A percentile compares a stretch with the other conserved stretches of the same genome.
Conservation (phyloP, 92 coral and sea anemone species). For the Porites divaricata region DNA sequence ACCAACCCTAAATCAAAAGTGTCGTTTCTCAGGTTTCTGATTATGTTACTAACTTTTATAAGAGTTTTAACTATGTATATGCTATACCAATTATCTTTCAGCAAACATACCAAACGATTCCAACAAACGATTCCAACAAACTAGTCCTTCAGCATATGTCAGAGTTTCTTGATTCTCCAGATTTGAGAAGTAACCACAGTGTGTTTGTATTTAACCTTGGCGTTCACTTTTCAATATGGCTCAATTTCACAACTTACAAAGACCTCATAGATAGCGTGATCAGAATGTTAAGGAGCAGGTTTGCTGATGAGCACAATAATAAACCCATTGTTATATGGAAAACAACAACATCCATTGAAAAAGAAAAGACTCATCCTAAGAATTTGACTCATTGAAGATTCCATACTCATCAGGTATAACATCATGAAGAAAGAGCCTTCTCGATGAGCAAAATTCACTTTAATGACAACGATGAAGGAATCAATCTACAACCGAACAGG, state of each 20-base stretch:
- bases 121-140: slow-evolving; percentile 49
- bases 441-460: no score
- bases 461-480: no score
- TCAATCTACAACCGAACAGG: no score
- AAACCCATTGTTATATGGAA: slow-evolving; percentile 58
- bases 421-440: no score
- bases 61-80: not conserved
- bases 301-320: not conserved
- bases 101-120: slow-evolving; percentile 57
- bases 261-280: slow-evolving; percentile 50
- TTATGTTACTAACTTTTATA: no score
- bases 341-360: slow-evolving; percentile 69
- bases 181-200: slow-evolving; percentile 44
- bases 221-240: slow-evolving; percentile 55
- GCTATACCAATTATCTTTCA: not conserved
- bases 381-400: slow-evolving; percentile 63
- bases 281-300: slow-evolving; percentile 25
- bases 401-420: slow-evolving; percentile 75
- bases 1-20: no score
- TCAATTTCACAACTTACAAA: slow-evolving; percentile 62
- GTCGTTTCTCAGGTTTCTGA: no score
- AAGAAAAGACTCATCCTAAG: slow-evolving; percentile 44
- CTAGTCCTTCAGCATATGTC: slow-evolving; percentile 44
- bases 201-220: slow-evolving; percentile 67
- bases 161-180: slow-evolving; percentile 38